Evolutionary conservation across 2,113 vertebrate species (phyloP).

Genomic region (Coturnix japonica): DNA sequence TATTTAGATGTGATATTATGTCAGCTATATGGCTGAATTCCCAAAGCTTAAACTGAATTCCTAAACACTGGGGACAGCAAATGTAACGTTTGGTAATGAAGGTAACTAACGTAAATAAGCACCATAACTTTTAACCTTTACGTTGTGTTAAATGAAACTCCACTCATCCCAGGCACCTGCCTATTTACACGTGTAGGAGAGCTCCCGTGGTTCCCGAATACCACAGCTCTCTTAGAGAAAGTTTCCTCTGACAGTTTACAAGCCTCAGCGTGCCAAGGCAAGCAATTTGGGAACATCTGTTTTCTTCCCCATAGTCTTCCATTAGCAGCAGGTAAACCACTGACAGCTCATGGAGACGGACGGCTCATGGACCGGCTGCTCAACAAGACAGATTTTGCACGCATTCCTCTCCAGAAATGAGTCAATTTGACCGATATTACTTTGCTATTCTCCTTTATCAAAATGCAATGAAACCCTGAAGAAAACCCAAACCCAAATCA

Average conservation of each 20-base stretch:
- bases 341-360: neutral
- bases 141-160: neutral
- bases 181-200: neutral
- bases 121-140: neutral
- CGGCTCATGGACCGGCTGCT: neutral
- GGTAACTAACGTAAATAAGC: neutral
- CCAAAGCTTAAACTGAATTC: neutral
- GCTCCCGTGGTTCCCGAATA: neutral
- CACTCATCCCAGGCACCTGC: neutral
- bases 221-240: neutral
- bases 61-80: neutral
- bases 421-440: neutral
- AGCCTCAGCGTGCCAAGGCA: slow-evolving; percentile 28
- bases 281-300: neutral
- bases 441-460: neutral
- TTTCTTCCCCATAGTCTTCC: neutral
- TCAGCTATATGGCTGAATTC: neutral
- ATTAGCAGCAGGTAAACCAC: slow-evolving; percentile 16
- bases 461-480: neutral
- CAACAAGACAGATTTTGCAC: neutral
- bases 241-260: neutral
- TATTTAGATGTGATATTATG: neutral
- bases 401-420: neutral
- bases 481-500: neutral
- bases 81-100: neutral